A percentile compares a stretch with the other conserved stretches of the same genome.
Conservation (phyloP, 2,888 invertebrate genomes). For the Silvanus unidentatus region DNA sequence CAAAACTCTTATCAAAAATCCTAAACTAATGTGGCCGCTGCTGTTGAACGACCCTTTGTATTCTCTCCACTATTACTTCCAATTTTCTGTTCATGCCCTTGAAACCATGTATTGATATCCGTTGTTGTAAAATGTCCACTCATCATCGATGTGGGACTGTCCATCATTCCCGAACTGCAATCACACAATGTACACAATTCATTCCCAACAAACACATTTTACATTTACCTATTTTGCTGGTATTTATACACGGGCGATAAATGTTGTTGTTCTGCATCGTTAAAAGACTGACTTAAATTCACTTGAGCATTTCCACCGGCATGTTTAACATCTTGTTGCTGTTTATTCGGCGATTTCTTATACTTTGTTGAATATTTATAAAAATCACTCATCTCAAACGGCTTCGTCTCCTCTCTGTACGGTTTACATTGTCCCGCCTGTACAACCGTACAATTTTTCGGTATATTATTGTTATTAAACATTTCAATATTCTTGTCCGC, state of each 20-base stretch:
- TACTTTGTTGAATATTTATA: constrained; percentile 96
- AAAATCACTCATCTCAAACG: constrained; percentile 96
- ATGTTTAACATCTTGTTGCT: constrained; percentile 8
- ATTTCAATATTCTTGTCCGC: constrained; percentile 40
- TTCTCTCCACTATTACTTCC: constrained; percentile 30
- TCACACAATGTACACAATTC: too few species aligned
- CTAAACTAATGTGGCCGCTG: constrained; percentile 19
- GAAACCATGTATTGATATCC: constrained; percentile 55
- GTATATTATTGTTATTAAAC: constrained; percentile 59
- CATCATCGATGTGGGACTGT: constrained; percentile 30
- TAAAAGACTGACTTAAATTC: constrained; percentile 26
- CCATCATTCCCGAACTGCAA: constrained; percentile 20
- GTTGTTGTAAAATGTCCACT: constrained; percentile 49
- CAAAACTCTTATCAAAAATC: too few species aligned
- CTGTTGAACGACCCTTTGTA: constrained; percentile 34
- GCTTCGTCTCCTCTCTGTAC: constrained; percentile 89
- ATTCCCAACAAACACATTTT: too few species aligned
- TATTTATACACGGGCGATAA: too few species aligned
- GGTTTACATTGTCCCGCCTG: constrained; percentile 87
- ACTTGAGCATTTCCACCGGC: constrained; percentile 15
- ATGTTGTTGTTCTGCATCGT: constrained; percentile 10
- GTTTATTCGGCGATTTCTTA: constrained; percentile 52
- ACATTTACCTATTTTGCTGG: too few species aligned
- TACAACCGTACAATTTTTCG: constrained; percentile 77
- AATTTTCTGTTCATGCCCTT: constrained; percentile 36